Evolutionary conservation across 2,113 vertebrate genomes (phyloP).

Genomic region (Greenwoodochromis staneri): DNA sequence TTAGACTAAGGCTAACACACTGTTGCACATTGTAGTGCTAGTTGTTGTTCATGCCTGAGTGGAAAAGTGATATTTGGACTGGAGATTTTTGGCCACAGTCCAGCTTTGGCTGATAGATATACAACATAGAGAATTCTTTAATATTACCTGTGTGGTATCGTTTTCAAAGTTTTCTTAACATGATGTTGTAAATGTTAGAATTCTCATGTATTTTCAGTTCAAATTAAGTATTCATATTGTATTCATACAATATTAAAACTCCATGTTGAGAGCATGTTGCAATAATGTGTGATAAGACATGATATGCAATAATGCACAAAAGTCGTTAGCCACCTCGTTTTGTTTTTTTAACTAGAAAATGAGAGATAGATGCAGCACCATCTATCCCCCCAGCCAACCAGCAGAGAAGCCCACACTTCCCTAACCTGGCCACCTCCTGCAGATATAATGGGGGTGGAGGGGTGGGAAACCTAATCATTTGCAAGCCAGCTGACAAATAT

Average conservation of each 20-base stretch:
- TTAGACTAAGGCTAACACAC: neutral
- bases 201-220: neutral
- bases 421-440: neutral
- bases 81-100: neutral
- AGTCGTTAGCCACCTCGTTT: neutral
- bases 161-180: neutral
- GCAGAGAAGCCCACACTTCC: neutral
- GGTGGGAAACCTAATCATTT: neutral
- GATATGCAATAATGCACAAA: fast-evolving
- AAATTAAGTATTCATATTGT: neutral
- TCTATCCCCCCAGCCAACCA: neutral
- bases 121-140: neutral
- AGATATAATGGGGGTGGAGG: neutral
- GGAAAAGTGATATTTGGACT: neutral
- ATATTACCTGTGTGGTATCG: neutral
- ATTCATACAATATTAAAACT: neutral
- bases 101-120: neutral
- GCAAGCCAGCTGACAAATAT: neutral
- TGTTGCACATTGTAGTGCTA: neutral
- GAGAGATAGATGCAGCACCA: neutral
- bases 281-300: neutral
- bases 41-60: slow-evolving; percentile 1
- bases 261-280: neutral
- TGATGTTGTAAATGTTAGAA: neutral
- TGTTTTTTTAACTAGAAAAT: neutral